phyloP scores from a whole-genome alignment of 2,888 invertebrate genomes.

The Drosophila macrospina region DNA sequence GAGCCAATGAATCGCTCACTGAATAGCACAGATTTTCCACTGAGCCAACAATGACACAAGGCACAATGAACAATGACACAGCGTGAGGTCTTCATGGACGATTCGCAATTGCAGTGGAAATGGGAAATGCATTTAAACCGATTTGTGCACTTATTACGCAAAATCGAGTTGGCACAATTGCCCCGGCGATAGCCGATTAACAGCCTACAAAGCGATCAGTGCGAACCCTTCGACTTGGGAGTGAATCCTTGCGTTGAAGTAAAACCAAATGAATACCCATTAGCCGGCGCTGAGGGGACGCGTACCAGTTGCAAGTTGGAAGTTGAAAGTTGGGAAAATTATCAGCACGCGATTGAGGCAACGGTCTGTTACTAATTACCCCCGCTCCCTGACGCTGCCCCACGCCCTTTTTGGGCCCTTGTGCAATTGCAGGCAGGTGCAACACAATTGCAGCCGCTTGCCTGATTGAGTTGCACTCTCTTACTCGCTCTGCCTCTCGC shows the following conservation, averaged over 20 bases:
- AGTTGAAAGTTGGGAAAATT: constrained; percentile 64
- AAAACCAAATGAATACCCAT: constrained; percentile 64
- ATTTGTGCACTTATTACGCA: constrained; percentile 73
- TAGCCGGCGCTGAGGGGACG: constrained; percentile 46
- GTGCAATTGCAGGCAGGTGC: constrained; percentile 67
- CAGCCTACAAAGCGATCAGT: constrained; percentile 5
- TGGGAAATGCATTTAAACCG: constrained; percentile 60
- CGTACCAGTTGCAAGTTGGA: constrained; percentile 67
- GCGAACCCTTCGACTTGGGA: constrained; percentile 28
- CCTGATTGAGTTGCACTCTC: constrained; percentile 71
- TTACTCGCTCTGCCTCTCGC: constrained; percentile 1
- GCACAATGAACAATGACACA: constrained; percentile 54
- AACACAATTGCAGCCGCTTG: constrained; percentile 57
- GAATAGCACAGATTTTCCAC: constrained; percentile 32
- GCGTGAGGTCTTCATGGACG: constrained; percentile 49
- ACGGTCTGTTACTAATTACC: constrained; percentile 76
- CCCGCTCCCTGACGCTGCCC: constrained; percentile 17
- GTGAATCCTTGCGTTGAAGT: constrained; percentile 20
- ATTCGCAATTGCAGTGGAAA: constrained; percentile 2
- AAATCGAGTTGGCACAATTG: constrained; percentile 64
- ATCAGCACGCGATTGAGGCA: constrained; percentile 76
- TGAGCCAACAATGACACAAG: constrained; percentile 18
- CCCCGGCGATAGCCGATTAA: constrained; percentile 7
- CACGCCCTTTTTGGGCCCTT: constrained; percentile 29
- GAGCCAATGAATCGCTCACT: constrained; percentile 60